Conservation (phyloP, 2,113 vertebrate species). For the Nestor notabilis region DNA sequence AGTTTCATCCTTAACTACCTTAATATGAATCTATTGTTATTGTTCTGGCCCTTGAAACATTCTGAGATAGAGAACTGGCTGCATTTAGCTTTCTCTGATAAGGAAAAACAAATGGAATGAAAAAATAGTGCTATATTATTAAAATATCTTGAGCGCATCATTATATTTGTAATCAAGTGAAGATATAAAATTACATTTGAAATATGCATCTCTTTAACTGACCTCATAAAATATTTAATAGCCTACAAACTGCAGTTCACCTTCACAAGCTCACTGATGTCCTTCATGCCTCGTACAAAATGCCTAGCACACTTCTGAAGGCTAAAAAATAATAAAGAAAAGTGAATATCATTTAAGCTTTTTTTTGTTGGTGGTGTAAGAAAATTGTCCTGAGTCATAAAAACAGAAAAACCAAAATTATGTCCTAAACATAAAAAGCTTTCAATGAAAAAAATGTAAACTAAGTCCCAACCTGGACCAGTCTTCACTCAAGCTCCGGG, state of each 20-base stretch:
- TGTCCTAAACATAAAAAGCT: not conserved
- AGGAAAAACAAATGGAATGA: not conserved
- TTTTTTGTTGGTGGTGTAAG: not conserved
- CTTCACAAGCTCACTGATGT: not conserved
- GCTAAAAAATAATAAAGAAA: not conserved
- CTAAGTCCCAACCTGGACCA: not conserved
- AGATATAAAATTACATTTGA: not conserved
- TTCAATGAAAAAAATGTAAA: not conserved
- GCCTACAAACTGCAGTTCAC: not conserved
- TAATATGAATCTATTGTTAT: not conserved
- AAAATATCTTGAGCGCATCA: not conserved
- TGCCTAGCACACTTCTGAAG: not conserved
- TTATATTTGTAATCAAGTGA: slow-evolving; percentile 12
- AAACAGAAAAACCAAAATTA: not conserved
- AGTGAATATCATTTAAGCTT: not conserved
- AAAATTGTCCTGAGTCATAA: not conserved
- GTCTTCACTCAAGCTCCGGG: not conserved
- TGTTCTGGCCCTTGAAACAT: not conserved
- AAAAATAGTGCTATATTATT: not conserved
- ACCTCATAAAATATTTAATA: not conserved
- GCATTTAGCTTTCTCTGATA: not conserved
- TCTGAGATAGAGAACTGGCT: not conserved
- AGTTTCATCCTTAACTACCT: not conserved
- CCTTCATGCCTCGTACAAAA: not conserved
- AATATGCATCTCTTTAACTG: not conserved